Evolutionary conservation across 2,888 invertebrate species (phyloP), one percentile per base, ranked within the genome.

Genomic region (Pammene aurita): DNA sequence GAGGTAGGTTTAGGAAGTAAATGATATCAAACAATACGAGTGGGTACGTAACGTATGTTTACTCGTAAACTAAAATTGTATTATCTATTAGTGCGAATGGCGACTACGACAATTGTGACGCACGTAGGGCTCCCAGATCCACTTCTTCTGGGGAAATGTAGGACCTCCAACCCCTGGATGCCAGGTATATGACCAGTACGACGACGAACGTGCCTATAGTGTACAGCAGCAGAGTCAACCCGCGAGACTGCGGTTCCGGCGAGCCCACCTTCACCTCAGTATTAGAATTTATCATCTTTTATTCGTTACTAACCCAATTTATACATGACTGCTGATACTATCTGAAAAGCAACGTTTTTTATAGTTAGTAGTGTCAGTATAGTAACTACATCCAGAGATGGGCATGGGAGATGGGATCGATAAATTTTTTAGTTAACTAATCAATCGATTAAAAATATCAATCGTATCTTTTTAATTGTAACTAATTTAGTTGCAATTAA

Each of bases 111-210:
- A 18, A 42, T 6, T 44, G 55, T 7, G 81, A 73, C 7, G 82
- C 71, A 58, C 79, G 74, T n/a, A 88, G 76, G 7, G 80, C 73
- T 4, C 89, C 90, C 7, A 89, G 79, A 62, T 89, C 88, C 1
- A 88, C 81, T 73, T 89, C 89, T 71, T 89, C 89, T 0, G 89
- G 89, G 5, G 80, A 74, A 5, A 79, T 83, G 65, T 82, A 78
- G 1, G 82, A 81, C 72, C 85, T 86, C 89, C 86, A 88, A 72
- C 86, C 82, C 46, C 80, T 83, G 0, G 82, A 85, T 18, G 75
- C 57, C 13, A 81, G 65, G 72, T 86, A 87, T 42, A 84, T 44
- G 10, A 76, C 73, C 4, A 86, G 44, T 0, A 85, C 74, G 1
- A 85, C 66, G 16, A 86, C 55, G 68, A 83, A 79, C 0, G 79